phyloP scores from a whole-genome alignment of 2,888 invertebrate species.

The Bhutanitis thaidina region DNA sequence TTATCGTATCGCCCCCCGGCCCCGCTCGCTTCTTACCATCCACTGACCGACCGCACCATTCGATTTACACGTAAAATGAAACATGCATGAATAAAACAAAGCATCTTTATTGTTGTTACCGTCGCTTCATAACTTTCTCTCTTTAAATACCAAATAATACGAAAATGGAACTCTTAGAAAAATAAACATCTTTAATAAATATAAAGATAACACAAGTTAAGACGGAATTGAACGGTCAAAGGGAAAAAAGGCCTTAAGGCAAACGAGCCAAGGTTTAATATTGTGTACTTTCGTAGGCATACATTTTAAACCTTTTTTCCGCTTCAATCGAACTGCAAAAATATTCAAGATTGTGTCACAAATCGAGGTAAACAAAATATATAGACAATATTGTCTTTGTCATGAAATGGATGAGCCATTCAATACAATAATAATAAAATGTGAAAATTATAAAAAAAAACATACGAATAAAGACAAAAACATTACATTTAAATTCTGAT shows the following conservation, averaged over 20 bases:
- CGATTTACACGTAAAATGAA: constrained; percentile 23
- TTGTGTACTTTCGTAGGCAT: neutral
- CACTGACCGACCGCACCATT: too few relatives aligned
- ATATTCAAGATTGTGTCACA: constrained; percentile 1
- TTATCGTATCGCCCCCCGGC: too few relatives aligned
- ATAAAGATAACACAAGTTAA: constrained; percentile 35
- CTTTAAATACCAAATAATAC: constrained; percentile 50
- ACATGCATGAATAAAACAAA: constrained; percentile 51
- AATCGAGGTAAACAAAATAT: constrained; percentile 2
- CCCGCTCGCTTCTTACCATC: too few relatives aligned
- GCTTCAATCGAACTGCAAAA: neutral
- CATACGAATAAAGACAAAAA: constrained; percentile 32
- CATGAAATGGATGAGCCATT: neutral
- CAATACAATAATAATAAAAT: constrained; percentile 38
- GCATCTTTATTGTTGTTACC: constrained; percentile 64
- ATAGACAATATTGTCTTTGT: constrained; percentile 8
- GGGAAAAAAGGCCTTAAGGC: neutral
- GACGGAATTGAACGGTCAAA: constrained; percentile 4
- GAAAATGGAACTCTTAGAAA: constrained; percentile 61
- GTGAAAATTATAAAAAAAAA: constrained; percentile 57
- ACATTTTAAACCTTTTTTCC: neutral
- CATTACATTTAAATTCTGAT: constrained; percentile 55
- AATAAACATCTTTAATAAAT: constrained; percentile 77
- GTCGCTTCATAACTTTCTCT: constrained; percentile 52
- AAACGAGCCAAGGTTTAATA: neutral